These are phyloP conservation scores for Dermatemys mawii DNA, from an alignment of 2,113 vertebrate species.

Conservation along the genomic window DNA sequence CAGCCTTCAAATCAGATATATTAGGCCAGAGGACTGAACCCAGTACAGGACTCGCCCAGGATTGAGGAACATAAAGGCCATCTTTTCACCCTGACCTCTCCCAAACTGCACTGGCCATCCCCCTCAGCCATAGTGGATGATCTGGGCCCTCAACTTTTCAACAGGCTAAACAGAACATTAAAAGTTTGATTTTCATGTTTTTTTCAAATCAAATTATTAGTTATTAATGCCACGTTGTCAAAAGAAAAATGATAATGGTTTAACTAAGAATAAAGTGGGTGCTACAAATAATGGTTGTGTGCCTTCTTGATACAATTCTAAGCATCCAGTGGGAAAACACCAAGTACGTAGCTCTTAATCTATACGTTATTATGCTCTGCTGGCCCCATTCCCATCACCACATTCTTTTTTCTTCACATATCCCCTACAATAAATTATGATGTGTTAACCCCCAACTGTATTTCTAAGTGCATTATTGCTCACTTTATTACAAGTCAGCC, in stretches of 20 bases:
- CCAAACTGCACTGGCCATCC: not conserved
- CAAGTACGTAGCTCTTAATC: not conserved
- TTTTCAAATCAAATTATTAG: not conserved
- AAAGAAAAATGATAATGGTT: accelerated
- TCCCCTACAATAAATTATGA: slow-evolving; percentile 48
- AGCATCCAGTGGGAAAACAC: not conserved
- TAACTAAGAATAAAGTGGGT: not conserved
- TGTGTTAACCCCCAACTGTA: slow-evolving; percentile 61
- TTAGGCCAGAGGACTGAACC: not conserved
- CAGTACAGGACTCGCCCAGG: not conserved
- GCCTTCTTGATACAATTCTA: not conserved
- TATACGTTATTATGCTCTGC: not conserved
- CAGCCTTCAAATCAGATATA: accelerated
- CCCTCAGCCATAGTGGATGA: not conserved
- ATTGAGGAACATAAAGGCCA: not conserved
- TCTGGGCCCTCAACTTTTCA: accelerated
- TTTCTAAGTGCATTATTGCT: slow-evolving; percentile 62
- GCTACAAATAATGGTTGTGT: not conserved
- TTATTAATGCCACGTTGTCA: not conserved
- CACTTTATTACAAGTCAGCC: slow-evolving; percentile 36
- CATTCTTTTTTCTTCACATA: slow-evolving; percentile 53
- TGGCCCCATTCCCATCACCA: slow-evolving; percentile 57
- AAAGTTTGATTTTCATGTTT: not conserved
- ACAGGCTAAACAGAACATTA: not conserved
- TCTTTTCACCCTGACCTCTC: not conserved